Evolutionary conservation across 2,797 vertebrate genomes (phyloP), one percentile per base, ranked within the genome.

Genomic region (Pangasius djambal): DNA sequence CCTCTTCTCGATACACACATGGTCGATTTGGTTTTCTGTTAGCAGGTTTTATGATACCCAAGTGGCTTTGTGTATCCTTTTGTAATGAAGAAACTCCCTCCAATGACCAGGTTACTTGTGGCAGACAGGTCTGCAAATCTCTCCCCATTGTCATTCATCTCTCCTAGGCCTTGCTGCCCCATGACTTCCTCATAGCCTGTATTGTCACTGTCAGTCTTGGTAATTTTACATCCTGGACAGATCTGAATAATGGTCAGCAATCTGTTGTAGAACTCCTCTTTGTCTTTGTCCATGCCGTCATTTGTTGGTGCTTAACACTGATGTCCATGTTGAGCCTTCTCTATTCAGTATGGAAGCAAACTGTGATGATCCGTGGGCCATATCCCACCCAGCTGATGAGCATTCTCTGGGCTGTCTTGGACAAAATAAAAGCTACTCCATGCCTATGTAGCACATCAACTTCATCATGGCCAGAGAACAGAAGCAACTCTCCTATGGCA

Each of bases 61-160:
- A 67, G 65, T 67, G n/a, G 28, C 31, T 18, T 70, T 37, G 16
- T 37, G 7, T 4, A 55, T 83, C 6, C 40, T 40, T n/a, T 48
- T 67, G 40, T 44, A 25, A 67, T n/a, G 44, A 83, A 90, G 57
- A 78, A 12, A 20, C 86, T 90, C 2, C 18, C 34, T 34, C 48
- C 48, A 31, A 70, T 88, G 74, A 89, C 67, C 12, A 86, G 75
- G 25, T 67, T 75, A 61, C 37, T 90, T 12, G 50, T 25, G 10
- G 87, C 70, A 70, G 78, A 88, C 0, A 74, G 55, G 22, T 88
- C 69, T 55, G 74, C 28, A 34, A 87, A 81, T 74, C 63, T 74
- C 63, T 89, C 70, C 52, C 59, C 70, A 18, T 63, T 59, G 2
- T 55, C 52, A 4, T 77, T 83, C n/a, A 86, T 34, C 16, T 65